phyloP scores from a whole-genome alignment of 2,888 invertebrate genomes.

The Eumerus sabulonum region DNA sequence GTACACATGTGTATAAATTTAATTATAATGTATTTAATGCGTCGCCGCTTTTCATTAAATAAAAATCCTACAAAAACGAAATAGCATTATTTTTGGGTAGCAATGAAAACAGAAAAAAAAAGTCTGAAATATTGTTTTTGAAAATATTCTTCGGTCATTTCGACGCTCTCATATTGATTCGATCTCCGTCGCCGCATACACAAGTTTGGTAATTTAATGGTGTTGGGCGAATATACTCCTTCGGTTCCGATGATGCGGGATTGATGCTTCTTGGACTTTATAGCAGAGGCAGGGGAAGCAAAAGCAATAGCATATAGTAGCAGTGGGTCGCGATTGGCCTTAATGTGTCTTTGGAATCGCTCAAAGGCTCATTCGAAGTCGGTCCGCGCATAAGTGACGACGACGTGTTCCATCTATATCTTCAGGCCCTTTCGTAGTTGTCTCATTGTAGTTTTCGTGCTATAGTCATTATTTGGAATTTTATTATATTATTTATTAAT shows the following conservation, averaged over 20 bases:
- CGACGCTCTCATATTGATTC: too few relatives aligned
- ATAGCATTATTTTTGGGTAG: background rate
- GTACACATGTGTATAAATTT: too few relatives aligned
- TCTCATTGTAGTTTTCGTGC: conserved; percentile 14
- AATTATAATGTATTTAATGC: too few relatives aligned
- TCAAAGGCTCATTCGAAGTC: conserved; percentile 78
- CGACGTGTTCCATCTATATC: conserved; percentile 54
- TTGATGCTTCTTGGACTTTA: conserved; percentile 33
- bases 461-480: background rate
- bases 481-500: conserved; percentile 6
- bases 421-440: conserved; percentile 23
- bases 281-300: too few relatives aligned
- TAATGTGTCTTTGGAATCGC: conserved; percentile 76
- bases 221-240: conserved; percentile 23
- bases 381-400: conserved; percentile 79
- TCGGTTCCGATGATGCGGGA: conserved; percentile 54
- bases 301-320: too few relatives aligned
- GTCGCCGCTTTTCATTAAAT: too few relatives aligned
- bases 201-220: conserved; percentile 41
- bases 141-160: conserved; percentile 2
- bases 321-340: conserved; percentile 59
- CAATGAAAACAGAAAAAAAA: background rate
- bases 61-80: background rate
- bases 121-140: conserved; percentile 2
- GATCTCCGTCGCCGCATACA: conserved; percentile 15